These are phyloP conservation scores for Protobothrops mucrosquamatus DNA, from an alignment of 2,113 vertebrate genomes.

Conservation along the genomic window DNA sequence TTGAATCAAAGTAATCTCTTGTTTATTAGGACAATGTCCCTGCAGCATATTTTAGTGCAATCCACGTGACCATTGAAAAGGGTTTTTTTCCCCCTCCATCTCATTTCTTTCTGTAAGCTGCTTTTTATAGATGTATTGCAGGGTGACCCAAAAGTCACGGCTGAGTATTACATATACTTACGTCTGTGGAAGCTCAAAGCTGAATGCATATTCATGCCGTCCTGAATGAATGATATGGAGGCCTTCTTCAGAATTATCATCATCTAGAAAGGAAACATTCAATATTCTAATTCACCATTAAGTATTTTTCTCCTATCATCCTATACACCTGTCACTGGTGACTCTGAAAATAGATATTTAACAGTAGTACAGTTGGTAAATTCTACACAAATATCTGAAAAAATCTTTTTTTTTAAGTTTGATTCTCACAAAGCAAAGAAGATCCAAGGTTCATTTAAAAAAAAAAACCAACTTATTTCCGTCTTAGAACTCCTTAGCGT, in stretches of 20 bases:
- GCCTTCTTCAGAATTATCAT: constrained; percentile 96
- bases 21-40: constrained; percentile 53
- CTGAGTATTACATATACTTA: constrained; percentile 68
- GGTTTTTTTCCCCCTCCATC: constrained; percentile 60
- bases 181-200: constrained; percentile 99
- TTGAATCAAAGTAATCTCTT: constrained; percentile 63
- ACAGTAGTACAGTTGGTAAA: not conserved
- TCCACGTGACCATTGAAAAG: constrained; percentile 67
- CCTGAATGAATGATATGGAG: constrained; percentile 96
- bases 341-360: constrained; percentile 1
- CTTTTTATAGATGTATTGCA: not conserved
- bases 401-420: not conserved
- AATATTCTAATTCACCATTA: constrained; percentile 10
- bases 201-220: constrained; percentile 99
- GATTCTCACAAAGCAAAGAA: not conserved
- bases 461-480: not conserved
- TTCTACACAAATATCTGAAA: accelerated
- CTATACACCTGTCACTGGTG: not conserved
- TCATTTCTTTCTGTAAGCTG: constrained; percentile 37
- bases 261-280: constrained; percentile 74
- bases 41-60: constrained; percentile 49
- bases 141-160: constrained; percentile 8
- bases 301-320: not conserved
- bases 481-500: accelerated
- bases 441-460: not conserved